Evolutionary conservation across 1,140 invertebrate genomes (phyloP), one percentile per base, ranked within the genome.

Genomic region (Sminthurinus signatus): DNA sequence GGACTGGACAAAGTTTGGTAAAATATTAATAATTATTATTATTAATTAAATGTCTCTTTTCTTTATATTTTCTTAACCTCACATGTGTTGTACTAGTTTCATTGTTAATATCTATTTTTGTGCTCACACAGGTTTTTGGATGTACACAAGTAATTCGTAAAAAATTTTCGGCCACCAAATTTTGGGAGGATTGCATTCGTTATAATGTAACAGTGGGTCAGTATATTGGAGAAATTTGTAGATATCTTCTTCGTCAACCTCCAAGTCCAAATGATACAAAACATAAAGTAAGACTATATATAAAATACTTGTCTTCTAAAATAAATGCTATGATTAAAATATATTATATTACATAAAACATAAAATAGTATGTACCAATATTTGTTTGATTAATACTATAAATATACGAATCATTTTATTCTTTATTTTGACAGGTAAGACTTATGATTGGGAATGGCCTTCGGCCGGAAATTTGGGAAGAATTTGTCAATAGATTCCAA

Each of bases 201-300:
- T 92, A 96, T 75, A 85, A 96, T n/a, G 94, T 91, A 76, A 98
- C 96, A 70, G 84, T 88, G 60, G 86, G 84, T 14, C 96, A 99
- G 75, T 99, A 99, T 75, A 98, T 99, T 74, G 96, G 96, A 19
- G 96, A 99, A 81, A 96, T 98, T 83, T 98, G 94, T 75, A 85
- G 96, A 8, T 99, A 99, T 78, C 83, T 99, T 36, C 78, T 99
- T 62, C 88, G 91, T n/a, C 89, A 93, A 32, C 62, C 62, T 42
- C 54, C 62, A 23, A 39, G 27, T 1, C 23, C 23, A 1, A 25
- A 48, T 2, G 62, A 64, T 15, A 42, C n/a, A 0, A 4, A 55
- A 14, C 62, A 58, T 46, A 56, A 56, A 5, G 28, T 62, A 0
- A 73, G 80, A 42, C 52, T 85, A 1, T 79, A 84, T 75, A 84